phyloP scores from a whole-genome alignment of 2,888 invertebrate genomes.

The Drosophila ezoana region DNA sequence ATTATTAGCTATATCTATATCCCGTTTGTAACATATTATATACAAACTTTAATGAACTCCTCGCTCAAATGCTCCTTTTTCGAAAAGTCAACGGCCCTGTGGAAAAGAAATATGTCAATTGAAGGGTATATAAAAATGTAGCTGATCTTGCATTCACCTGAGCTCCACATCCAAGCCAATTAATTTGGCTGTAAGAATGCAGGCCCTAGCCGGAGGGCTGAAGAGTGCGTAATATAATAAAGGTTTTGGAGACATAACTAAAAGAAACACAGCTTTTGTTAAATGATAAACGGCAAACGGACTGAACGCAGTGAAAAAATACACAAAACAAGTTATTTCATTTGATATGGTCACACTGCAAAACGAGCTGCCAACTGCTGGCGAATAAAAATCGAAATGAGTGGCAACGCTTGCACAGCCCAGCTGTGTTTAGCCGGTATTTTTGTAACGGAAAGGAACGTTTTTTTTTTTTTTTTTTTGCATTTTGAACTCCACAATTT shows the following conservation, averaged over 20 bases:
- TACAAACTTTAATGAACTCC: conserved; percentile 84
- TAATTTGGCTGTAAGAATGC: conserved; percentile 85
- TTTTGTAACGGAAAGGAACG: background rate
- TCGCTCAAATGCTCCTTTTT: conserved; percentile 83
- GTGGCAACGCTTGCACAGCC: conserved; percentile 28
- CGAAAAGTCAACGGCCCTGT: conserved; percentile 84
- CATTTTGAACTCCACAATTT: background rate
- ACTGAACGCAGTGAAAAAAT: background rate
- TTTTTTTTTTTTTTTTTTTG: no score
- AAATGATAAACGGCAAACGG: conserved; percentile 1
- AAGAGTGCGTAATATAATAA: conserved; percentile 84
- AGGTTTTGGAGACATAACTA: conserved; percentile 70
- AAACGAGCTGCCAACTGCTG: conserved; percentile 35
- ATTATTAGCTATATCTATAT: no score
- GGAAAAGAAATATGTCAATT: background rate
- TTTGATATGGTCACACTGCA: conserved; percentile 13
- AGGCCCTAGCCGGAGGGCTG: conserved; percentile 86
- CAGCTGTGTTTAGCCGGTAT: conserved; percentile 24
- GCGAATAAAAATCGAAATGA: background rate
- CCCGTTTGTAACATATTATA: background rate
- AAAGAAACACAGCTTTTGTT: background rate
- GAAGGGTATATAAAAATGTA: background rate
- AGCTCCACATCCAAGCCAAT: conserved; percentile 85
- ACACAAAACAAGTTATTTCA: background rate
- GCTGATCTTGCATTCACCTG: conserved; percentile 64